phyloP scores from a whole-genome alignment of 2,797 vertebrate species.

The Myotis findleyi region DNA sequence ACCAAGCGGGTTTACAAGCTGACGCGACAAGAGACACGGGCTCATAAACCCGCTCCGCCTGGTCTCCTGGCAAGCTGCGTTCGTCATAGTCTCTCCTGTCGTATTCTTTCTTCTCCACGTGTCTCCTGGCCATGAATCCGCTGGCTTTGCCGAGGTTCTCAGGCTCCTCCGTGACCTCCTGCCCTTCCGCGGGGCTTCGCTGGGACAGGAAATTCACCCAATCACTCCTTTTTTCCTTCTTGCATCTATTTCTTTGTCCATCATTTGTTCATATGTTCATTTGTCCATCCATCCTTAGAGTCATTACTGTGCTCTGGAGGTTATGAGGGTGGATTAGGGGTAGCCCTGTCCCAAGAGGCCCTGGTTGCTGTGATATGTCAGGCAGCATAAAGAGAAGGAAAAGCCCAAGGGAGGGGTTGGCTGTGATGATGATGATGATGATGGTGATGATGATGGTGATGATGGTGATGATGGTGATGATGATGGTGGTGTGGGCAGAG shows the following conservation, averaged over 20 bases:
- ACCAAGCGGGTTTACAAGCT: neutral
- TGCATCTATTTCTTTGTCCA: neutral
- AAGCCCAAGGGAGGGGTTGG: accelerated
- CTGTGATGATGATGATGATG: too few relatives aligned
- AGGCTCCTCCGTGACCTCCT: neutral
- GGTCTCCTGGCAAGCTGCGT: neutral
- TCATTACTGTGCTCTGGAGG: neutral
- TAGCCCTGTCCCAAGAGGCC: neutral
- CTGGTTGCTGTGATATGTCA: neutral
- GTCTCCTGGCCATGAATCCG: neutral
- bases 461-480: too few relatives aligned
- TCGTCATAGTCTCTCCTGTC: neutral
- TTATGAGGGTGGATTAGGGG: neutral
- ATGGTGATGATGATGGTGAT: too few relatives aligned
- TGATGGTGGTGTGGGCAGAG: neutral
- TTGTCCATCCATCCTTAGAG: neutral
- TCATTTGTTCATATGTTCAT: neutral
- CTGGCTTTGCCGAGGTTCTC: neutral
- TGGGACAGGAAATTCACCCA: neutral
- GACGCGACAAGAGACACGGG: conserved; percentile 51
- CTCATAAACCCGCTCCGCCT: neutral
- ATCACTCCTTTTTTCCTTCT: neutral
- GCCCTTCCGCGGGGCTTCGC: neutral
- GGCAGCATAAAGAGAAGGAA: neutral
- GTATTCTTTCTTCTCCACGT: neutral